Evolutionary conservation across 2,797 vertebrate genomes (phyloP), one percentile per base, ranked within the genome.

Genomic region (Myiotriccus ornatus): DNA sequence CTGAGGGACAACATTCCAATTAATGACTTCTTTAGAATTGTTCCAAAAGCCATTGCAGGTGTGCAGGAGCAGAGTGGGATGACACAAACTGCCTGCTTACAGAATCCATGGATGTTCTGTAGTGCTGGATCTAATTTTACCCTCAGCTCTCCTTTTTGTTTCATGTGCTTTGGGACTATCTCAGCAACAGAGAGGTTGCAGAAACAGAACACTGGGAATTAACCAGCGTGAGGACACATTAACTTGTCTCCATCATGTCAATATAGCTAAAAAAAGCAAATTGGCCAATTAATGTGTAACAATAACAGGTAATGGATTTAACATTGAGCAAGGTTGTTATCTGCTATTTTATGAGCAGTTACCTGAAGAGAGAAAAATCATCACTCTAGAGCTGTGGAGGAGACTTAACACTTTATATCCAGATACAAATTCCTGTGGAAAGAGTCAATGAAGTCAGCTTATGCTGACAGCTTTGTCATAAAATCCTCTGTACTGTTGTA

Each of bases 281-380:
- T 96, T 95, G 95, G 70, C 84, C 93, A 95, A 97, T 96, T 97
- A 96, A 91, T 27, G 55, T 44, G n/a, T 62, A 94, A 94, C 60
- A 86, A 74, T 88, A 93, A 80, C 52, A 77, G 93, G 84, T 88
- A 94, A 95, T 88, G 93, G 86, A 39, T 94, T 94, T 91, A 96
- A 93, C 89, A 81, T 9, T 91, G 84, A 89, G 68, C 79, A 74
- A 94, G 94, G 93, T 80, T 84, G 88, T 94, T 95, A 88, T 84
- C 93, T 95, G 91, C 77, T 89, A 25, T 69, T 90, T 90, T 86
- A 89, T 83, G 52, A 96, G 74, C 60, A 85, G 90, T 74, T 79
- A 90, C 64, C 80, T 89, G 86, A 95, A 80, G 86, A 84, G 67
- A 84, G 4, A 90, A 81, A 94, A 83, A 75, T 87, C 74, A 60